phyloP scores from a whole-genome alignment of 2,113 vertebrate genomes.

The Spea bombifrons region DNA sequence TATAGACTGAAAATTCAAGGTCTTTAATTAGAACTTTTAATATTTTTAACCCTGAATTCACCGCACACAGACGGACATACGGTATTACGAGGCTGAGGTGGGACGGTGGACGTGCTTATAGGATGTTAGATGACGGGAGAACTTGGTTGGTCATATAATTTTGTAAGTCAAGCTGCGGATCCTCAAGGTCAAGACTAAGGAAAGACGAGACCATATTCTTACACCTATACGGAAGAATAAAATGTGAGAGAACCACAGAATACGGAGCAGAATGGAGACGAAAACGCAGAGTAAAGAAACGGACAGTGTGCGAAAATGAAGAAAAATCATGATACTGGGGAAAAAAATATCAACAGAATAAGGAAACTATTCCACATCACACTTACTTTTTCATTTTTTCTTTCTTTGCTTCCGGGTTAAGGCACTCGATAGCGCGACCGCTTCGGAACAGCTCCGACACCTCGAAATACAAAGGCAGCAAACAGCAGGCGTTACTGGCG shows the following conservation, averaged over 20 bases:
- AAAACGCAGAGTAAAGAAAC: neutral
- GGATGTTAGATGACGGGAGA: conserved; percentile 59
- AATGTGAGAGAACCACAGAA: neutral
- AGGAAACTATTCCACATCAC: neutral
- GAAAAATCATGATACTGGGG: neutral
- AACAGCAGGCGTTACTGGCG: too few relatives aligned
- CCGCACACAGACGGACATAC: neutral
- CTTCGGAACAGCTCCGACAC: conserved; percentile 37
- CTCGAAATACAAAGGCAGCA: neutral
- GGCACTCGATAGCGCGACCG: conserved; percentile 24
- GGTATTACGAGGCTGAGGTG: neutral
- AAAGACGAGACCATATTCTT: conserved; percentile 80
- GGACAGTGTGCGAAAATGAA: neutral
- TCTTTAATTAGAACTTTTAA: neutral
- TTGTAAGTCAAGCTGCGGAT: conserved; percentile 74
- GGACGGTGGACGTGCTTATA: neutral
- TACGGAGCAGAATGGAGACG: neutral
- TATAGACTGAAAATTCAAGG: too few relatives aligned
- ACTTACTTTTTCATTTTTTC: conserved; percentile 28
- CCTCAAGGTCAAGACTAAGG: conserved; percentile 81
- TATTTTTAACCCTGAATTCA: neutral
- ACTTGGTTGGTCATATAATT: conserved; percentile 79
- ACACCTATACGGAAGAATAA: conserved; percentile 64
- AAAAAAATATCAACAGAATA: neutral
- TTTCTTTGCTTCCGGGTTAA: conserved; percentile 1